A percentile compares a stretch with the other conserved stretches of the same genome.
Evolutionary conservation across 2,797 vertebrate species (phyloP).

Genomic region (Sebastes flavidus): DNA sequence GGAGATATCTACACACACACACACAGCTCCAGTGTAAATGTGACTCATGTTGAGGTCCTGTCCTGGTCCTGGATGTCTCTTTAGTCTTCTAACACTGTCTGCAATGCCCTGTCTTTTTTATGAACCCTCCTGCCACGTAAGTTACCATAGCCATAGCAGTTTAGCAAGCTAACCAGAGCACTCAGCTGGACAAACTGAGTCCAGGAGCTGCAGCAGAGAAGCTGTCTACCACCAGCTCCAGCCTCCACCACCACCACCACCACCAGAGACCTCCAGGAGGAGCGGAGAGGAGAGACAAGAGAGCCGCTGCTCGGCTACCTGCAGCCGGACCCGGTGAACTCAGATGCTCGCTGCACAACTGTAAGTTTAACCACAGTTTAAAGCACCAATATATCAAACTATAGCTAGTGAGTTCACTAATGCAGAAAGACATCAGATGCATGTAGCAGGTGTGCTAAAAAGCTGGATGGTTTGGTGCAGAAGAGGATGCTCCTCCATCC

Average conservation of each 20-base stretch:
- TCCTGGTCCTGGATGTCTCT: slow-evolving; percentile 18
- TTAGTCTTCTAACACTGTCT: slow-evolving; percentile 1
- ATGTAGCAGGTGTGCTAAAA: not conserved
- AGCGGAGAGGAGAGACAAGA: not conserved
- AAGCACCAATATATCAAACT: not conserved
- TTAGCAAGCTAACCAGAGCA: slow-evolving; percentile 43
- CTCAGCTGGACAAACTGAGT: not conserved
- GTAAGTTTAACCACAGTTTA: slow-evolving; percentile 45
- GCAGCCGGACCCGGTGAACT: slow-evolving; percentile 20
- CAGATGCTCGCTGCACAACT: not conserved
- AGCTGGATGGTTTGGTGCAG: not conserved
- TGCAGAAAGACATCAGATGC: not conserved
- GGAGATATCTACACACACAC: not conserved
- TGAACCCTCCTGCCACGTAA: slow-evolving; percentile 64
- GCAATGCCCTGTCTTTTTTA: slow-evolving; percentile 1
- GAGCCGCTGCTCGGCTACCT: slow-evolving; percentile 17
- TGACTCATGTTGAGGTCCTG: slow-evolving; percentile 11
- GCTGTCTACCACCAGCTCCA: not conserved
- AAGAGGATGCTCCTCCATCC: slow-evolving; percentile 57
- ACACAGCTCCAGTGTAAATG: slow-evolving; percentile 4
- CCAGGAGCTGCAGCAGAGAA: slow-evolving; percentile 6
- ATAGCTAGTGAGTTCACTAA: not conserved
- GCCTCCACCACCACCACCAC: not conserved
- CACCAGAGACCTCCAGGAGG: not conserved
- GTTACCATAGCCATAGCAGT: slow-evolving; percentile 37